These are phyloP conservation scores for Zaprionus ornatus DNA, from an alignment of 1,140 invertebrate species.

Conservation along the genomic window DNA sequence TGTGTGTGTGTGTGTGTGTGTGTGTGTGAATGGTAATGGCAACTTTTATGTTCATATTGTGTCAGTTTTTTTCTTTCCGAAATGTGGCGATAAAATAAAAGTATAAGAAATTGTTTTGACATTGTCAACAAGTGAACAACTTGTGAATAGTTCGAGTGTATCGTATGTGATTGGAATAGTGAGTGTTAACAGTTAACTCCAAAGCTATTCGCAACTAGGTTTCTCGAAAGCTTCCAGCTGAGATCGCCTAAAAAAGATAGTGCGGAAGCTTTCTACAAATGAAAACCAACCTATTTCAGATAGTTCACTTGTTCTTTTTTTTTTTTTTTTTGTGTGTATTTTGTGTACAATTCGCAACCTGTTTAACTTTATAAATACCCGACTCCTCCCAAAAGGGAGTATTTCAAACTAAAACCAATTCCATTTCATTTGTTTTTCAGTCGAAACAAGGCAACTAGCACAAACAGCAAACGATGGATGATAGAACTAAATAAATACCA, in stretches of 20 bases:
- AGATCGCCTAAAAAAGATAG: background rate
- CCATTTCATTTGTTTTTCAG: background rate
- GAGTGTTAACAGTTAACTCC: background rate
- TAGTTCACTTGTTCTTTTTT: too few species aligned
- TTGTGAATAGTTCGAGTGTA: conserved; percentile 34
- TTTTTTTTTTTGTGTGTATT: background rate
- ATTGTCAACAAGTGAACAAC: conserved; percentile 69
- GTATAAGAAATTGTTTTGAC: conserved; percentile 49
- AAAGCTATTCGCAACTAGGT: background rate
- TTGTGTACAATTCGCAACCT: background rate
- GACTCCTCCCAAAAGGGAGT: background rate
- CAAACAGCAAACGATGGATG: conserved; percentile 53
- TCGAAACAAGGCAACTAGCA: conserved; percentile 16
- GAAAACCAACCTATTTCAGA: background rate
- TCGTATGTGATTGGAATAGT: background rate
- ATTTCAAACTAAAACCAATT: background rate
- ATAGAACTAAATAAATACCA: conserved; percentile 47
- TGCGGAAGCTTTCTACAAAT: background rate
- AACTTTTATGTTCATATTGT: conserved; percentile 65
- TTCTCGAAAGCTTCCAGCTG: background rate
- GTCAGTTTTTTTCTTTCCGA: conserved; percentile 28
- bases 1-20: conserved; percentile 23
- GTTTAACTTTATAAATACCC: background rate
- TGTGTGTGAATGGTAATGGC: conserved; percentile 60
- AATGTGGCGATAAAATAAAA: conserved; percentile 44